Base-by-base conservation (phyloP, 2,797 vertebrate genomes). In the Odontamblyopus rebecca region DNA sequence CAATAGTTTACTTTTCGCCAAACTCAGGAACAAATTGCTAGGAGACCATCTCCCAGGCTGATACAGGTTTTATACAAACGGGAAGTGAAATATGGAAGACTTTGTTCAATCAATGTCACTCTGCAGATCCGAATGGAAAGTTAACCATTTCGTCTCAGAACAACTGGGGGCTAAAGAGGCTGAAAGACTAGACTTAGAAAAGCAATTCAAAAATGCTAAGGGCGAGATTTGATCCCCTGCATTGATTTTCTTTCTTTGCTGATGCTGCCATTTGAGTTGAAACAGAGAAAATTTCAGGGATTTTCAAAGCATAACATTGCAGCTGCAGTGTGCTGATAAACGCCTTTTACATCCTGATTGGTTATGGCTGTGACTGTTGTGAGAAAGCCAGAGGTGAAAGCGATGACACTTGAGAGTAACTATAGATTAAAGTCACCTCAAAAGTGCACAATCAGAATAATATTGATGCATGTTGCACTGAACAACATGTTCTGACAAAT, bases 111-210 rank as follows among this genome's bases (percentile, higher is more conserved):
- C 75, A 51, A 73, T 81, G 69, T 62, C 67, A 59, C 73, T 83
- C 78, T 75, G 54, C 29, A 68, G 70, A 84, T 68, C 70, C 70
- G 71, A 59, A 66, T 68, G 51, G 73, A 83, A 88, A 81, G 87
- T 89, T 89, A 90, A 91, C 84, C 78, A 71, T 88, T 89, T 90
- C 88, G 90, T 93, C 88, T 88, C 73, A 70, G 4, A 75, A 86
- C 81, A 84, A 81, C 83, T 64, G 81, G 75, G 30, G 35, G 75
- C 77, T 80, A 74, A 79, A 83, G 1, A 85, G 69, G 76, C 65
- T 77, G 73, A 82, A 79, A 66, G 26, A 59, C 26, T 59, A 79
- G 76, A 82, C 80, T 85, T 92, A 89, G 51, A 91, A 87, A 82
- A 78, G 85, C 82, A 87, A 90, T 61, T 92, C 83, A 86, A 84